phyloP scores from a whole-genome alignment of 2,797 vertebrate genomes.

The Limnodromus scolopaceus region DNA sequence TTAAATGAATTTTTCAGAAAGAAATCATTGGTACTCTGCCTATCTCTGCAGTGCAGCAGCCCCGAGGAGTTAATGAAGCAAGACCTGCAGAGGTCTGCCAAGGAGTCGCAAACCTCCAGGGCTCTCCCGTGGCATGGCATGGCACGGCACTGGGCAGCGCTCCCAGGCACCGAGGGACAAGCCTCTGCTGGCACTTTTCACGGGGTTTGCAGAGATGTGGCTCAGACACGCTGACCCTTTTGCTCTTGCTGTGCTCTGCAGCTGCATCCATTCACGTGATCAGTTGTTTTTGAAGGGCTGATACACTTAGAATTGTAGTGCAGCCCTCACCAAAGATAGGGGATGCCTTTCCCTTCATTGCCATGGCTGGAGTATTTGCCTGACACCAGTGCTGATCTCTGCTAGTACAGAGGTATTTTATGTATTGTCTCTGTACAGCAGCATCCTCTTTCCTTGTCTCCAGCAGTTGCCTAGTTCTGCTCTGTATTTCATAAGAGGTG shows the following conservation, averaged over 20 bases:
- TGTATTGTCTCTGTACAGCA: background rate
- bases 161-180: background rate
- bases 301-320: background rate
- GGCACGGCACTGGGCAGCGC: background rate
- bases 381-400: background rate
- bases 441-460: background rate
- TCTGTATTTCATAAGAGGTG: background rate
- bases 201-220: fast-evolving
- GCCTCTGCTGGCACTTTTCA: background rate
- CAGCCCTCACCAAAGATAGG: background rate
- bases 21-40: background rate
- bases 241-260: background rate
- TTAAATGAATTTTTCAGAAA: background rate
- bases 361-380: background rate
- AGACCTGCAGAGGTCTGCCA: background rate
- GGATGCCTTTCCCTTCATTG: background rate
- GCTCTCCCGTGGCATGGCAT: background rate
- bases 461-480: background rate
- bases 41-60: background rate
- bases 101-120: background rate
- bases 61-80: background rate
- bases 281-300: background rate
- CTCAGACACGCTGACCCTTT: background rate
- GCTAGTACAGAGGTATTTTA: background rate
- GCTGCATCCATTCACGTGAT: fast-evolving